Evolutionary conservation across 2,888 invertebrate genomes (phyloP).

Genomic region (Polydrusus cervinus): DNA sequence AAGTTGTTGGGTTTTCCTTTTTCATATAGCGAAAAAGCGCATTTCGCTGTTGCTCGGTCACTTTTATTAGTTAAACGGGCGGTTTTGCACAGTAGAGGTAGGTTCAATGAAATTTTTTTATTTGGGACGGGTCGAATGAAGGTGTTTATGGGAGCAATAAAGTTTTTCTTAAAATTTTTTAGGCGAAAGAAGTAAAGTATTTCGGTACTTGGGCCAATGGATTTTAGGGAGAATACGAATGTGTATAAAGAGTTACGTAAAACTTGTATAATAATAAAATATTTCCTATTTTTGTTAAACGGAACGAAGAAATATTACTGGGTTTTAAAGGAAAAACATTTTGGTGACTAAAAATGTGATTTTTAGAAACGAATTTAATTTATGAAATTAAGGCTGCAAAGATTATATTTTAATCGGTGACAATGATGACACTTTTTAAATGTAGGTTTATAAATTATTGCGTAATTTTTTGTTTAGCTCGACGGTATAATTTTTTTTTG

Average conservation of each 20-base stretch:
- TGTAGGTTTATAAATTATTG: neutral
- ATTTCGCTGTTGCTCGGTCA: constrained; percentile 67
- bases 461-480: constrained; percentile 8
- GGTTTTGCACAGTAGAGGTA: constrained; percentile 22
- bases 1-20: constrained; percentile 69
- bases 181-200: neutral
- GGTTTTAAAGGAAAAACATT: neutral
- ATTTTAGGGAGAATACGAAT: neutral
- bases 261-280: neutral
- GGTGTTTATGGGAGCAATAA: constrained; percentile 26
- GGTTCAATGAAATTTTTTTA: neutral
- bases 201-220: neutral
- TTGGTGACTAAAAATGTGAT: constrained; percentile 16
- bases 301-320: neutral
- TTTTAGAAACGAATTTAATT: constrained; percentile 20
- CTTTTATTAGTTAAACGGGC: constrained; percentile 35
- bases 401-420: constrained; percentile 12
- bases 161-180: neutral
- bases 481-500: neutral
- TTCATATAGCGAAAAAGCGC: constrained; percentile 49
- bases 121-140: neutral
- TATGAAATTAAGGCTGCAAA: constrained; percentile 15
- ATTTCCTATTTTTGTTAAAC: neutral
- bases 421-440: neutral
- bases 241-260: constrained; percentile 9